These are phyloP conservation scores for Cossypha dichroa DNA, from an alignment of 2,797 vertebrate genomes.

Conservation along the genomic window DNA sequence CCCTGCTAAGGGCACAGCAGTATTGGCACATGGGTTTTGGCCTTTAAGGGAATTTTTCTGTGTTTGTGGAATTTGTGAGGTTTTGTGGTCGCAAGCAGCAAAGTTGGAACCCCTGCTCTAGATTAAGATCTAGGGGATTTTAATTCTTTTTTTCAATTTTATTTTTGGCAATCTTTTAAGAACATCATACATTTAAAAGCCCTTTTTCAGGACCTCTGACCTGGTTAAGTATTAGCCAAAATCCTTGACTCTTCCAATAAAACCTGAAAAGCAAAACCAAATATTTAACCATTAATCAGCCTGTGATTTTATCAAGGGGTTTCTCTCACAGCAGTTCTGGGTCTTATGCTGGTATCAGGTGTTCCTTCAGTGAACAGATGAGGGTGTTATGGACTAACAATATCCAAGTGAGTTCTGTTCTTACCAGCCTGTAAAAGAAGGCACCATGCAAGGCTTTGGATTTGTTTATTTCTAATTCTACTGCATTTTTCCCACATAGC, in stretches of 20 bases:
- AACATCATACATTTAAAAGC: background rate
- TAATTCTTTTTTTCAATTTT: background rate
- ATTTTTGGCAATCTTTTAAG: background rate
- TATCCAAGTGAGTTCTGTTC: background rate
- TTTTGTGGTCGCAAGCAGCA: background rate
- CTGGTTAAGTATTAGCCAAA: slow-evolving; percentile 4
- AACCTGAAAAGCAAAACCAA: slow-evolving; percentile 19
- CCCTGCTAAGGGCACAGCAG: background rate
- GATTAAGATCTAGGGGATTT: background rate
- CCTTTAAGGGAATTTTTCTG: background rate
- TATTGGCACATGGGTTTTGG: background rate
- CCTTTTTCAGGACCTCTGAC: background rate
- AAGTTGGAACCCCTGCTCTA: background rate
- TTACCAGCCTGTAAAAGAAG: background rate
- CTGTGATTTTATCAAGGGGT: background rate
- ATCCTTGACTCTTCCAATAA: background rate
- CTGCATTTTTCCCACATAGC: background rate
- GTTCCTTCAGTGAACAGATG: background rate
- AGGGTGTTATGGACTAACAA: background rate
- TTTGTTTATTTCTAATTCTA: background rate
- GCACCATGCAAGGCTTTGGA: background rate
- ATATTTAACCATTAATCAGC: background rate
- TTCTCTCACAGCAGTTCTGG: background rate
- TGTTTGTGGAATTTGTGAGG: background rate
- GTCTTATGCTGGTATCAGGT: background rate